Base-by-base conservation (phyloP, 2,113 vertebrate species). In the Platycercus adscitus region DNA sequence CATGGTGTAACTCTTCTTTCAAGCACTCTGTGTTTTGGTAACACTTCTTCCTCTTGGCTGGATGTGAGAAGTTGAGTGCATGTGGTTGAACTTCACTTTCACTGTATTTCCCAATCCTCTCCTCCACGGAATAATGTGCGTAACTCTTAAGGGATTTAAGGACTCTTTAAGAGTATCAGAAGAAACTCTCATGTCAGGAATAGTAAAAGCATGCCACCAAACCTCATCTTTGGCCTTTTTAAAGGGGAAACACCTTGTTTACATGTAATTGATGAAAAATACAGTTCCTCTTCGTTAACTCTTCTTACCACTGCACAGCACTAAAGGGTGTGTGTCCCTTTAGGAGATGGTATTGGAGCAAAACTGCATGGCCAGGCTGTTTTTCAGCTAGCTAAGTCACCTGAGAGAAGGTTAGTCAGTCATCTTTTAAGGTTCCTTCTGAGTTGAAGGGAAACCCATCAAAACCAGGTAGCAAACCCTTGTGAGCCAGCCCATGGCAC, bases 81-180 rank as follows among this genome's bases (percentile, higher is more conserved):
- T 0, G 11, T 86, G 73, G 58, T 50, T 52, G 63, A 70, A 12
- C 61, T 79, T 75, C 15, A 19, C 18, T 83, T 55, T 68, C 71
- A 58, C 35, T 21, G 23, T 17, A 55, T 43, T 69, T 83, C 43
- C 39, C 68, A 39, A 0, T 46, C 13, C 15, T 60, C 25, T 87
- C 47, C 44, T 84, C 50, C 28, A 1, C 1, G 1, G 61, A 69
- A 28, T 44, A 55, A 8, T 4, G 0, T 0, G 0, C 61, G 61
- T 56, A 71, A 56, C 37, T 92, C 66, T 31, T 46, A 15, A 46
- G 71, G 37, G 52, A 9, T 13, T 50, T 58, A 58, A 58, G 55
- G 55, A 58, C 33, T 58, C 20, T 39, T n/a, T 9, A 58, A 58
- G 55, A n/a, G 1, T 47, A 10, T 37, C 53, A 41, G 49, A 77